Evolutionary conservation across 2,797 vertebrate species (phyloP).

Genomic region (Salmo trutta): DNA sequence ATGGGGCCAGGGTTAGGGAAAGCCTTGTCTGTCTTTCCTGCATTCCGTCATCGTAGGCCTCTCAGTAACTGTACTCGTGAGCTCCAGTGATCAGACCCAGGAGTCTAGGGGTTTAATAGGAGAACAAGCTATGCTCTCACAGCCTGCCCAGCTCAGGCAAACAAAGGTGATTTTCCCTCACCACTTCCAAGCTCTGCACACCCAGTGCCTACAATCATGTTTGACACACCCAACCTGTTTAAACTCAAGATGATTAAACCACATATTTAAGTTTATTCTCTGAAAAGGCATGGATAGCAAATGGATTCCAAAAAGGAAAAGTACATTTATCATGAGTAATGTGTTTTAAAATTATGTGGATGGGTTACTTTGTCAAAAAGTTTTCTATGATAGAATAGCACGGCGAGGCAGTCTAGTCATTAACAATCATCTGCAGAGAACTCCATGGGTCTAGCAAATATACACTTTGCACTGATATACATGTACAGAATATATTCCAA

Average conservation of each 20-base stretch:
- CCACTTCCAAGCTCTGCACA: background rate
- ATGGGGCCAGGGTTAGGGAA: conserved; percentile 5
- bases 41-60: conserved; percentile 13
- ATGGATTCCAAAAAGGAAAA: conserved; percentile 16
- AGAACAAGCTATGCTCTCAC: background rate
- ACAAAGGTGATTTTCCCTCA: conserved; percentile 2
- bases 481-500: conserved; percentile 21
- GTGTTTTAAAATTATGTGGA: conserved; percentile 31
- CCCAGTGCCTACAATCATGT: conserved; percentile 1
- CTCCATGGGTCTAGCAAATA: conserved; percentile 6
- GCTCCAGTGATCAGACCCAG: conserved; percentile 11
- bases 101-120: conserved; percentile 19
- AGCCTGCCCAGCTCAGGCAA: background rate
- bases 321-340: conserved; percentile 27
- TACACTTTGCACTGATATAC: conserved; percentile 26
- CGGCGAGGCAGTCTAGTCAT: conserved; percentile 2
- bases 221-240: conserved; percentile 18
- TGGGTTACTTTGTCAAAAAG: conserved; percentile 24
- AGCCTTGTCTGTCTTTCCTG: conserved; percentile 17
- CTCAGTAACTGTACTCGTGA: conserved; percentile 3
- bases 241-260: conserved; percentile 23
- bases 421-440: conserved; percentile 11
- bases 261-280: conserved; percentile 13
- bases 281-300: conserved; percentile 9
- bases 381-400: conserved; percentile 25